These are phyloP conservation scores for Sericinus montela DNA, from an alignment of 2,888 invertebrate species.

Conservation along the genomic window DNA sequence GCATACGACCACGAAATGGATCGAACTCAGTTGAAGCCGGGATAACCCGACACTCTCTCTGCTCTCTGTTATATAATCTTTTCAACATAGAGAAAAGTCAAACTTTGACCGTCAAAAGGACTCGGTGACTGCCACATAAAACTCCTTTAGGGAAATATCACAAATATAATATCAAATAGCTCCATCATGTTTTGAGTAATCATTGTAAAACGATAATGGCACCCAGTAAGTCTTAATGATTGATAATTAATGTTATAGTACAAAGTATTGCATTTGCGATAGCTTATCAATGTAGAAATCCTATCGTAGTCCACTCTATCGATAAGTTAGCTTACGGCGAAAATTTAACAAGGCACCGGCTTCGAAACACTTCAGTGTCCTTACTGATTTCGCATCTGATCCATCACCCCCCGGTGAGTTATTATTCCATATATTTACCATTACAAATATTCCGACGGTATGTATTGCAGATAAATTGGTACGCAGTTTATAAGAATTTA, in stretches of 20 bases:
- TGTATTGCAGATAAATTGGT: no score
- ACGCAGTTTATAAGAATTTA: no score
- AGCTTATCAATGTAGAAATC: conserved; percentile 35
- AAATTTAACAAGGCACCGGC: conserved; percentile 47
- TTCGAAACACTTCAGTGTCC: conserved; percentile 43
- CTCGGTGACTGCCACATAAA: background rate
- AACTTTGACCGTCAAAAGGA: no score
- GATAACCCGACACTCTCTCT: no score
- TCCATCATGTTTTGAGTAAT: background rate
- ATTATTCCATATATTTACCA: no score
- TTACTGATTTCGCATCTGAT: conserved; percentile 37
- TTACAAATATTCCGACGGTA: no score
- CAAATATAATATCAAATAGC: background rate
- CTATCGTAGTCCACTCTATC: conserved; percentile 31
- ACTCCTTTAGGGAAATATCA: background rate
- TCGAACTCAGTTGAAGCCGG: no score
- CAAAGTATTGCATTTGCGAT: background rate
- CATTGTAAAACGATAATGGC: background rate
- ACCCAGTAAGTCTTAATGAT: background rate
- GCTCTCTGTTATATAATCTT: no score
- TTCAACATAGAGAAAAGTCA: no score
- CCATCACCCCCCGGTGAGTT: conserved; percentile 44
- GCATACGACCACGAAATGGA: no score
- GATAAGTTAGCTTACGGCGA: conserved; percentile 28
- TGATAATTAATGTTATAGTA: background rate